Base-by-base conservation (phyloP, 2,888 invertebrate genomes). In the Clusia tigrina region DNA sequence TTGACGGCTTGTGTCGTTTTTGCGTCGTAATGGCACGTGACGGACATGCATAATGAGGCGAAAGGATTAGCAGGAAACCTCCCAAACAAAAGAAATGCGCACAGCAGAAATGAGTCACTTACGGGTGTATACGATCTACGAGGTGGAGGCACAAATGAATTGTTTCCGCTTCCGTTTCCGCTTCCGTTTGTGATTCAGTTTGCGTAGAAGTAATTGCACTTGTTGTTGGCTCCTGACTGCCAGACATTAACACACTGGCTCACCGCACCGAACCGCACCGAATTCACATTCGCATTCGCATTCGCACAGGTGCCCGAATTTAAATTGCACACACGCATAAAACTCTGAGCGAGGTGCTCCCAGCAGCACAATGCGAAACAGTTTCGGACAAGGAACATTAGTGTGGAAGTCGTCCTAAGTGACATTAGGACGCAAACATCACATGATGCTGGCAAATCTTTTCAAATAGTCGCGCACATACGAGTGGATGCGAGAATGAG, bases 11-110 rank as follows among this genome's bases (percentile, higher is more conserved):
- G 52, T 60, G 54, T 56, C 38, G n/a, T 9, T 42, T 55, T 37
- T 48, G 23, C 54, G 23, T 20, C 48, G 54, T 60, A 46, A 48
- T 37, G 58, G 57, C 51, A 66, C 66, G 66, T 66, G 66, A 66
- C 61, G 59, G 53, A 61, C 66, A 66, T 66, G 58, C 54, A 63
- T 63, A 66, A 66, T 66, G 58, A 61, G 58, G 24, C 54, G 56
- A 63, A 66, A 63, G 66, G 66, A 63, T 66, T 66, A 66, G 58
- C 63, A 58, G 51, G 51, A 51, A 56, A 53, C 55, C 17, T 46
- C 17, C 25, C 22, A 38, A 42, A 25, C 12, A 23, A 52, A 52
- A 37, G 15, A 52, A 38, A 23, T 23, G 52, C 25, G 24, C 20
- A n/a, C 1, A 51, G 48, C 6, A 9, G 23, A 42, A 57, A 57